phyloP scores from a whole-genome alignment of 2,888 invertebrate genomes.

The Polyploca ridens region DNA sequence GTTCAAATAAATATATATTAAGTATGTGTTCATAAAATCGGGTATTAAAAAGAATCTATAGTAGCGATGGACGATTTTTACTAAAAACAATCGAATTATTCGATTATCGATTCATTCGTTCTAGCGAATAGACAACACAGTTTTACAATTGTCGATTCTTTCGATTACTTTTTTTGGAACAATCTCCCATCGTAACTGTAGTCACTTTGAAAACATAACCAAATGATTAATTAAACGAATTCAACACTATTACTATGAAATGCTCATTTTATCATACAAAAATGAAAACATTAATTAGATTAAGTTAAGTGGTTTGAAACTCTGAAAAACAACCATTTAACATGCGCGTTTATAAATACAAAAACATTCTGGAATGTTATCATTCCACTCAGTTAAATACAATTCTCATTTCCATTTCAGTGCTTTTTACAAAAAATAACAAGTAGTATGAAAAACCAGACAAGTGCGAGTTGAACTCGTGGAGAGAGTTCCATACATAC shows the following conservation, averaged over 20 bases:
- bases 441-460: background rate
- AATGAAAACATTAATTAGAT: background rate
- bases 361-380: slow-evolving; percentile 1
- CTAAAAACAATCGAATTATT: too few species aligned
- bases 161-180: too few species aligned
- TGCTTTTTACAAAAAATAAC: slow-evolving; percentile 1
- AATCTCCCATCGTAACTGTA: too few species aligned
- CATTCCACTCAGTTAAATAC: slow-evolving; percentile 13
- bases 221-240: background rate
- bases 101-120: too few species aligned
- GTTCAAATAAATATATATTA: too few species aligned
- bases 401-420: slow-evolving; percentile 7
- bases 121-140: too few species aligned
- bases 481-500: too few species aligned
- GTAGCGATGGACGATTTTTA: too few species aligned
- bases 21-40: too few species aligned
- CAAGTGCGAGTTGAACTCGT: too few species aligned
- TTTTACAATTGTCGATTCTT: too few species aligned
- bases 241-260: background rate
- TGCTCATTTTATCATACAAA: background rate
- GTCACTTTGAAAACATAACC: background rate
- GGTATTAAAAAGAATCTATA: too few species aligned
- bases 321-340: background rate
- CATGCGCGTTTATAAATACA: slow-evolving; percentile 7
- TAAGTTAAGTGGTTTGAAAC: background rate